Percentiles rank a stretch among this genome's conserved stretches.
Conservation (phyloP, 2,113 vertebrate species). For the Romanogobio albipinnatus region DNA sequence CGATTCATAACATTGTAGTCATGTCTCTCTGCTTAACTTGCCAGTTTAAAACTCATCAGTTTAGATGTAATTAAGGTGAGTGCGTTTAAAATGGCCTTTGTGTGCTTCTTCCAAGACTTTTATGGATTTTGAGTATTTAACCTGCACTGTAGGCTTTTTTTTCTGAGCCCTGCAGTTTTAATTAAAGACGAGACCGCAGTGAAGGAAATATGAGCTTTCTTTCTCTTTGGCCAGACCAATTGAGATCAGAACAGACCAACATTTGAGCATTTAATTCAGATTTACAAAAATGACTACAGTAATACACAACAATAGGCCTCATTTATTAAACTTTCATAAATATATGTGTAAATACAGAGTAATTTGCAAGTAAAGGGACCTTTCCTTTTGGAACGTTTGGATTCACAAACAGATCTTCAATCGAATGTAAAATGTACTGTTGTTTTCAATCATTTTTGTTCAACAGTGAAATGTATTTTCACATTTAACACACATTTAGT, state of each 20-base stretch:
- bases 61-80: slow-evolving; percentile 12
- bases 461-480: no score
- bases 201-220: slow-evolving; percentile 25
- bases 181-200: slow-evolving; percentile 55
- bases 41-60: background rate
- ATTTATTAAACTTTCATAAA: background rate
- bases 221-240: background rate
- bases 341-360: no score
- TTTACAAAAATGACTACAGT: slow-evolving; percentile 22
- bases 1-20: background rate
- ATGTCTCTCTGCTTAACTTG: slow-evolving; percentile 4
- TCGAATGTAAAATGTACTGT: no score
- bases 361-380: background rate
- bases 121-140: slow-evolving; percentile 38
- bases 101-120: slow-evolving; percentile 3
- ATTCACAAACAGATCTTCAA: no score
- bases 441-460: no score
- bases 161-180: slow-evolving; percentile 50
- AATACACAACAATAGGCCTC: background rate
- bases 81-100: background rate
- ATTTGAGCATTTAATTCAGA: slow-evolving; percentile 11
- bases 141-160: slow-evolving; percentile 51
- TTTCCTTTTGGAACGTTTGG: background rate
- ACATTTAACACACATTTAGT: no score
- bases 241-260: no score